Evolutionary conservation across 2,113 vertebrate genomes (phyloP).

Genomic region (Pavo muticus): DNA sequence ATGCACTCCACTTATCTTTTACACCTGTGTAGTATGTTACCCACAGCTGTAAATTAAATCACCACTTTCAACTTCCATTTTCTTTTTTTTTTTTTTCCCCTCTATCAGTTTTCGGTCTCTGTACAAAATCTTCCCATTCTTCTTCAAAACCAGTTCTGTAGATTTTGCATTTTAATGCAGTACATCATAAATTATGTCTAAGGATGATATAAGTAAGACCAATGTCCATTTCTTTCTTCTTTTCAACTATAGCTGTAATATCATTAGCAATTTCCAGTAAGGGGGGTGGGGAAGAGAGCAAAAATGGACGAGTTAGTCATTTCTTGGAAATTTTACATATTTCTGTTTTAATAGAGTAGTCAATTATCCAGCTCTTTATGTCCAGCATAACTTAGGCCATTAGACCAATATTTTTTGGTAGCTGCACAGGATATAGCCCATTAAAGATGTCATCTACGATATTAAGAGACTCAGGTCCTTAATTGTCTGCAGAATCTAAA

Average conservation of each 20-base stretch:
- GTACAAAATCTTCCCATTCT: not conserved
- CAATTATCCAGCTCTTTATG: not conserved
- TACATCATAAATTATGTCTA: not conserved
- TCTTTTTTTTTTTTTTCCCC: not conserved
- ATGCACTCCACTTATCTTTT: slow-evolving; percentile 6
- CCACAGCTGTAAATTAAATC: not conserved
- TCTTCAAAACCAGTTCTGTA: not conserved
- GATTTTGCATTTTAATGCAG: not conserved
- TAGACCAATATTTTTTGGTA: slow-evolving; percentile 12
- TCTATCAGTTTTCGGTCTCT: not conserved
- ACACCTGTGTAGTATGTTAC: not conserved
- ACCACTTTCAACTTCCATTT: not conserved
- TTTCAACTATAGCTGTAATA: not conserved
- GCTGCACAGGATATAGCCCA: not conserved
- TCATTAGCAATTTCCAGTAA: slow-evolving; percentile 5
- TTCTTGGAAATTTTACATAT: slow-evolving; percentile 26
- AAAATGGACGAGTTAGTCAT: not conserved
- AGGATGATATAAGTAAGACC: not conserved
- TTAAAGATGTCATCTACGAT: not conserved
- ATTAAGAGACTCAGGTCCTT: not conserved
- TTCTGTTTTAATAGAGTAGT: not conserved
- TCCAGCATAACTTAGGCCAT: not conserved
- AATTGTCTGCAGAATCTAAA: slow-evolving; percentile 18
- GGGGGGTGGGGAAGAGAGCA: not conserved
- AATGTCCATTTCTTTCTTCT: not conserved